Evolutionary conservation across 2,797 vertebrate genomes (phyloP).

Genomic region (Spondyliosoma cantharus): DNA sequence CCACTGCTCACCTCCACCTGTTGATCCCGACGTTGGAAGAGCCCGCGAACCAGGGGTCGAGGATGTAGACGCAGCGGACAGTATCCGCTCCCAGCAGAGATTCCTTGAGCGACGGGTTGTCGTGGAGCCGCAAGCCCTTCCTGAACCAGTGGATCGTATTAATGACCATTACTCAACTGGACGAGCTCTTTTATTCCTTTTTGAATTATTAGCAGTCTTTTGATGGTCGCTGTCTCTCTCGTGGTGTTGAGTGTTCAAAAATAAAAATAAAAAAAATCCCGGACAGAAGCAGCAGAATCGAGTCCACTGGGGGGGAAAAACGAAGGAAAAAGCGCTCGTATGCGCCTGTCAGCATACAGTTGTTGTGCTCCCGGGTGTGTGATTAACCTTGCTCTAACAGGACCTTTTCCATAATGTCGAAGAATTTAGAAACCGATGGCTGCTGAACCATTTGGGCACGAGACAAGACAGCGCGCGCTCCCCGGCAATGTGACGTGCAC

Average conservation of each 20-base stretch:
- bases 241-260: not conserved
- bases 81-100: constrained; percentile 91
- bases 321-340: not conserved
- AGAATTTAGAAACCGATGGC: constrained; percentile 49
- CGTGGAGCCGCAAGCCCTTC: constrained; percentile 97
- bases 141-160: constrained; percentile 98
- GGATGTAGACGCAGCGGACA: constrained; percentile 94
- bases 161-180: constrained; percentile 89
- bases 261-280: not conserved
- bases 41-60: constrained; percentile 97
- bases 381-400: constrained; percentile 85
- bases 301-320: constrained; percentile 11
- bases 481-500: constrained; percentile 2
- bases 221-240: not conserved
- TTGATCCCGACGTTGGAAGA: constrained; percentile 98
- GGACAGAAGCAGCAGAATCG: not conserved
- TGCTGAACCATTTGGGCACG: constrained; percentile 79
- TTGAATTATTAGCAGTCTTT: constrained; percentile 32
- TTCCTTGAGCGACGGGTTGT: constrained; percentile 93
- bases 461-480: constrained; percentile 34
- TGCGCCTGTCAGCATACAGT: constrained; percentile 7
- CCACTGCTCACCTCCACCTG: constrained; percentile 92
- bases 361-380: not conserved
- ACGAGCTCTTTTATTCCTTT: constrained; percentile 54
- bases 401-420: constrained; percentile 82